A percentile compares a stretch with the other conserved stretches of the same genome.
Conservation (phyloP, 2,113 vertebrate genomes). For the Solea senegalensis region DNA sequence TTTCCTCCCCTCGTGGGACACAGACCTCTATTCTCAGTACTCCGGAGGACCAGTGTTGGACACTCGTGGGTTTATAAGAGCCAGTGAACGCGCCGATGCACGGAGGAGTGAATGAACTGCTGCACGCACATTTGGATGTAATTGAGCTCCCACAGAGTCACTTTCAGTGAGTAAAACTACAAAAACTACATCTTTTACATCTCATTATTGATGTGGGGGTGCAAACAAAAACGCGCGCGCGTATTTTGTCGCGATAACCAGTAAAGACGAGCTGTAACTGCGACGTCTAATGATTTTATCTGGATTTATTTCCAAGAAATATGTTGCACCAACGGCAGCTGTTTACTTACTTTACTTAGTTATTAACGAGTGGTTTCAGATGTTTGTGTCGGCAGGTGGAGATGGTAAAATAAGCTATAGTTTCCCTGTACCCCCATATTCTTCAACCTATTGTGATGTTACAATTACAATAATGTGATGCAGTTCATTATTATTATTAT, state of each 20-base stretch:
- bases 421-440: too few species aligned
- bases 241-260: neutral
- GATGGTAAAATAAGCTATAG: too few species aligned
- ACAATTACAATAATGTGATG: too few species aligned
- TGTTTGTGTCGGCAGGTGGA: neutral
- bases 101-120: constrained; percentile 10
- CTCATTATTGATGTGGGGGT: too few species aligned
- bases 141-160: neutral
- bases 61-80: constrained; percentile 48
- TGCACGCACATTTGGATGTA: constrained; percentile 21
- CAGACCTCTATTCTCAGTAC: constrained; percentile 62
- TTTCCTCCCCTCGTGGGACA: constrained; percentile 35
- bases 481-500: too few species aligned
- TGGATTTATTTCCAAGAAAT: neutral
- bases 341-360: neutral
- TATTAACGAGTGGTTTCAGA: neutral
- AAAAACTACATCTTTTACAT: constrained; percentile 37
- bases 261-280: neutral
- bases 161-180: constrained; percentile 55
- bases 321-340: constrained; percentile 26
- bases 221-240: too few species aligned
- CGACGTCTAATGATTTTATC: neutral
- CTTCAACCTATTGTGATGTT: too few species aligned
- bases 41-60: constrained; percentile 11
- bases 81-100: constrained; percentile 6